Evolutionary conservation across 2,888 invertebrate species (phyloP).

Genomic region (Anthrax anthrax): DNA sequence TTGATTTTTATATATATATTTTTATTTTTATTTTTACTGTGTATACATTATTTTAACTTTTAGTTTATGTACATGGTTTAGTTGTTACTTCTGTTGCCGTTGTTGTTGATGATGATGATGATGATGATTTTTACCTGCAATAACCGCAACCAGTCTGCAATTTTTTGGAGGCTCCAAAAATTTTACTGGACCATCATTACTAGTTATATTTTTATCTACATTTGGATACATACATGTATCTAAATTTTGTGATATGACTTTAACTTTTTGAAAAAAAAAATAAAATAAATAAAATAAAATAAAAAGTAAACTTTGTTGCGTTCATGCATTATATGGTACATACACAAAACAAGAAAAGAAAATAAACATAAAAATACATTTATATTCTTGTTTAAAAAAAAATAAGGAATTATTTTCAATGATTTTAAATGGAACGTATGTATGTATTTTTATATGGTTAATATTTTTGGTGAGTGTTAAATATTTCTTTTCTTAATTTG

Average conservation of each 20-base stretch:
- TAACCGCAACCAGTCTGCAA: slow-evolving; percentile 6
- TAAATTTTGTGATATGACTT: neutral
- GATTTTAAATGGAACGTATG: neutral
- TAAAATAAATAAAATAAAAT: neutral
- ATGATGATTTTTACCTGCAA: slow-evolving; percentile 6
- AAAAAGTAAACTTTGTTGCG: neutral
- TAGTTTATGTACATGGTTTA: too few species aligned
- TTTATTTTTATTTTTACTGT: too few species aligned
- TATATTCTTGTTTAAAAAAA: too few species aligned
- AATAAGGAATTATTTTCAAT: too few species aligned
- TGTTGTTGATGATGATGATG: neutral
- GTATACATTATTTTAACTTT: too few species aligned
- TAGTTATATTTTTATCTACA: neutral
- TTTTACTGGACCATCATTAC: neutral
- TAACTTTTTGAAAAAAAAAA: neutral
- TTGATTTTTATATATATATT: too few species aligned
- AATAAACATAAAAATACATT: too few species aligned
- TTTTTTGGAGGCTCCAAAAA: slow-evolving; percentile 1
- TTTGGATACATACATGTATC: neutral
- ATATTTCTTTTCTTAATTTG: slow-evolving; percentile 9
- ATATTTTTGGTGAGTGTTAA: slow-evolving; percentile 5
- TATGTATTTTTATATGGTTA: neutral
- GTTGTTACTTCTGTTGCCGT: too few species aligned
- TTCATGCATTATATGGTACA: too few species aligned
- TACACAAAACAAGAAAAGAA: too few species aligned